Conservation (phyloP, 2,113 vertebrate genomes). For the Cephalopterus ornatus region DNA sequence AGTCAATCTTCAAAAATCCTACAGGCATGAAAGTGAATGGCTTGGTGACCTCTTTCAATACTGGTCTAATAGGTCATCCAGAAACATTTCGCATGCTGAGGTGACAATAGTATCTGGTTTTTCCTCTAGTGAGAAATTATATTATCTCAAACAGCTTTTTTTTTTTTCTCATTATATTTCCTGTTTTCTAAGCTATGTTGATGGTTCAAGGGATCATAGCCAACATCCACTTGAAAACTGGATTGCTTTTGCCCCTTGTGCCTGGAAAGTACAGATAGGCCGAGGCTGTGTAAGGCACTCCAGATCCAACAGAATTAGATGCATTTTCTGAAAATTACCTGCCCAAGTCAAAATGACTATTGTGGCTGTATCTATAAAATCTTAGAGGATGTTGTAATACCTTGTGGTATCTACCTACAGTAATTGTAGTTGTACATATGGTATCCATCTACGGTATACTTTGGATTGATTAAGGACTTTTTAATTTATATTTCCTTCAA, state of each 20-base stretch:
- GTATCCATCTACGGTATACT: neutral
- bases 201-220: neutral
- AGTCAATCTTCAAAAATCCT: neutral
- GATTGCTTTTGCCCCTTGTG: neutral
- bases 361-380: neutral
- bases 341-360: neutral
- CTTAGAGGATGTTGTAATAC: neutral
- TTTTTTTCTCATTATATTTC: neutral
- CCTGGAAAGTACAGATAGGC: neutral
- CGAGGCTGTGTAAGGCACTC: fast-evolving
- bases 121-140: neutral
- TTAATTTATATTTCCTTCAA: neutral
- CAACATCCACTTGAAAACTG: neutral
- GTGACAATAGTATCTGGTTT: neutral
- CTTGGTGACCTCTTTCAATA: neutral
- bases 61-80: neutral
- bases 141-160: neutral
- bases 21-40: neutral
- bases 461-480: neutral
- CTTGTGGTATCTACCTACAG: neutral
- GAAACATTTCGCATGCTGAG: neutral
- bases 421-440: neutral
- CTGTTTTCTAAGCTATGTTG: neutral
- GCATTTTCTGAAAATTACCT: neutral
- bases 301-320: neutral